phyloP scores from a whole-genome alignment of 64 coral and sea anemone genomes.

The Pocillopora verrucosa region DNA sequence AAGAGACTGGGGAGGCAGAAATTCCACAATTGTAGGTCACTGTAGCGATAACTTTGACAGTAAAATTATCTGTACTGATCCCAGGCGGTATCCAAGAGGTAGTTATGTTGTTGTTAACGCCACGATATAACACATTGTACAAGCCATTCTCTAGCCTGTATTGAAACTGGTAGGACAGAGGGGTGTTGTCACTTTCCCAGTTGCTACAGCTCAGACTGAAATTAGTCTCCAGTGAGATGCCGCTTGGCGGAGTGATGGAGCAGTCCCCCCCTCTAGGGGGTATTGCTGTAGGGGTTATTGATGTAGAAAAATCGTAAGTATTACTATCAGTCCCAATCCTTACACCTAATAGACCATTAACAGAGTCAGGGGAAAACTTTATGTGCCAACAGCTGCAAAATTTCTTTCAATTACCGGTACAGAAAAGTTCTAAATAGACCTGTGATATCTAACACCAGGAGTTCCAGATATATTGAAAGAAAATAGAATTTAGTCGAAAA shows the following conservation, averaged over 20 bases:
- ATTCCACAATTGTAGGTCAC: constrained; percentile 7
- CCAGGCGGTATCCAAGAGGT: constrained; percentile 19
- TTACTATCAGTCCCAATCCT: neutral
- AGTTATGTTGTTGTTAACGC: neutral
- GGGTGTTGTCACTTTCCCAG: constrained; percentile 4
- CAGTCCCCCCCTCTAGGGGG: constrained; percentile 13
- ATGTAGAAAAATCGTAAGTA: neutral
- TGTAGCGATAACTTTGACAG: neutral
- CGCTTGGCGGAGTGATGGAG: constrained; percentile 3
- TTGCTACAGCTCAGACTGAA: constrained; percentile 24
- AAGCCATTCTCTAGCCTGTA: constrained; percentile 17
- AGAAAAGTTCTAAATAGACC: too few relatives aligned
- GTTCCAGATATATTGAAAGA: too few relatives aligned
- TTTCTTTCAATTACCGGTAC: too few relatives aligned
- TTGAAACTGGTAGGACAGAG: constrained; percentile 19
- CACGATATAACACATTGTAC: constrained; percentile 5
- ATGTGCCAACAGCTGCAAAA: too few relatives aligned
- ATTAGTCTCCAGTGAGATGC: constrained; percentile 2
- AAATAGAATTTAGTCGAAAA: too few relatives aligned
- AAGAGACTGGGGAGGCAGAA: neutral
- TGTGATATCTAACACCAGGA: too few relatives aligned
- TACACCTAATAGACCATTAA: neutral
- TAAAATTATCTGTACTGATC: neutral
- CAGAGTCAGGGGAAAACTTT: constrained; percentile 1
- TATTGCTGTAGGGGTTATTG: neutral